A percentile compares a stretch with the other conserved stretches of the same genome.
Evolutionary conservation across 2,113 vertebrate genomes (phyloP).

Genomic region (Clarias gariepinus): DNA sequence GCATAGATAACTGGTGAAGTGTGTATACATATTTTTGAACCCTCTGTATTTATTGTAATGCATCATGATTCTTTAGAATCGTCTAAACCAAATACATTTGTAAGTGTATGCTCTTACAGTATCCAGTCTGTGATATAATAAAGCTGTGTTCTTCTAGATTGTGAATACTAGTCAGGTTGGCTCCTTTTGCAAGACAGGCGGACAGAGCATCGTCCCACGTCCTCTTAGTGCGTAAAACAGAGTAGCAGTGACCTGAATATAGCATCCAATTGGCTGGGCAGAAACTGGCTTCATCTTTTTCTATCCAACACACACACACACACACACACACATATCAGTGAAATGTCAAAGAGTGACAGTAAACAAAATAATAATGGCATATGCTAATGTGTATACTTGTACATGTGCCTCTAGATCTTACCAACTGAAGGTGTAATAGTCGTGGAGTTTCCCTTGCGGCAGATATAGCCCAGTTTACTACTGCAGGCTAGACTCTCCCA

Average conservation of each 20-base stretch:
- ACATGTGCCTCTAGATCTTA: conserved; percentile 50
- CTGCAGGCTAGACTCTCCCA: conserved; percentile 86
- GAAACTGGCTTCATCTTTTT: conserved; percentile 68
- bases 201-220: conserved; percentile 84
- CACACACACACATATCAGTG: background rate
- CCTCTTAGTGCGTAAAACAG: conserved; percentile 76
- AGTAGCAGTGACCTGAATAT: conserved; percentile 87
- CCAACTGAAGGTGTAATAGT: conserved; percentile 51
- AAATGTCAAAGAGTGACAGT: too few species aligned
- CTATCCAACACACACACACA: conserved; percentile 61
- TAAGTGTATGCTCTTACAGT: conserved; percentile 75
- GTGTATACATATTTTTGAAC: too few species aligned
- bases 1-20: too few species aligned
- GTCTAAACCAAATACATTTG: background rate
- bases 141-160: conserved; percentile 92
- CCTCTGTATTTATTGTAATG: too few species aligned
- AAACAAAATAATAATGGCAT: background rate
- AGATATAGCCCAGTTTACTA: conserved; percentile 91
- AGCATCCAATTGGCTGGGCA: conserved; percentile 86
- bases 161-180: conserved; percentile 85
- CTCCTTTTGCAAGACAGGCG: conserved; percentile 85
- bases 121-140: conserved; percentile 82
- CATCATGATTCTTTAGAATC: background rate
- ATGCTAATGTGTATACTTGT: conserved; percentile 24
- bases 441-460: conserved; percentile 84